Evolutionary conservation across 2,113 vertebrate genomes (phyloP), one percentile per base, ranked within the genome.

Genomic region (Crotalus tigris): DNA sequence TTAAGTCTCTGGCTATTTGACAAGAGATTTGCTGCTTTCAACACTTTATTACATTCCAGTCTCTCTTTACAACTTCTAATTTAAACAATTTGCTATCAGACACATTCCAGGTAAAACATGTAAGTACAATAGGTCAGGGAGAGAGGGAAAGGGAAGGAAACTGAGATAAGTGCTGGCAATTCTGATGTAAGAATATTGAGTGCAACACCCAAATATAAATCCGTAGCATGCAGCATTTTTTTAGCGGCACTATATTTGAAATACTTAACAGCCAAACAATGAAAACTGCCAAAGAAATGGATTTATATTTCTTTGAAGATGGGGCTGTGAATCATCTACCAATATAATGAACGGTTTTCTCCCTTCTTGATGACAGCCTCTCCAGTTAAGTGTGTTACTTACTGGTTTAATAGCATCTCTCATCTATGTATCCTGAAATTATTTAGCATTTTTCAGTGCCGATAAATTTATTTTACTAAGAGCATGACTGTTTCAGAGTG

Each of bases 311-410:
- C 61, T 44, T 86, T 59, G 29, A 24, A 85, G 55, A 53, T 4
- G 64, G 0, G 13, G 0, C 21, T 54, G 33, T 61, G n/a, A 3
- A 0, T 9, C 57, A 4, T 1, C 0, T 0, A 55, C 5, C 8
- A 58, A 51, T 93, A 15, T 0, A 39, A 93, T 29, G 33, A 88
- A 33, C 0, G 3, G 15, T 17, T 58, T 10, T 24, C 1, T 26
- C 17, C 69, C 85, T 2, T 29, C 1, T 55, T n/a, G 69, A 85
- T 33, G 2, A 29, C 44, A 0, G 1, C 29, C 92, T 88, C 54
- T 2, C 3, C 17, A 46, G 0, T 11, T 61, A 54, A 88, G 33
- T 26, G 58, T 69, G 46, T 39, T n/a, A 87, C 49, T 69, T 88
- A 85, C 2, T 46, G 33, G 12, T 49, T 23, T 61, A 24, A 57